Evolutionary conservation across 1,140 invertebrate species (phyloP).

Genomic region (Sycophaga agraensis): DNA sequence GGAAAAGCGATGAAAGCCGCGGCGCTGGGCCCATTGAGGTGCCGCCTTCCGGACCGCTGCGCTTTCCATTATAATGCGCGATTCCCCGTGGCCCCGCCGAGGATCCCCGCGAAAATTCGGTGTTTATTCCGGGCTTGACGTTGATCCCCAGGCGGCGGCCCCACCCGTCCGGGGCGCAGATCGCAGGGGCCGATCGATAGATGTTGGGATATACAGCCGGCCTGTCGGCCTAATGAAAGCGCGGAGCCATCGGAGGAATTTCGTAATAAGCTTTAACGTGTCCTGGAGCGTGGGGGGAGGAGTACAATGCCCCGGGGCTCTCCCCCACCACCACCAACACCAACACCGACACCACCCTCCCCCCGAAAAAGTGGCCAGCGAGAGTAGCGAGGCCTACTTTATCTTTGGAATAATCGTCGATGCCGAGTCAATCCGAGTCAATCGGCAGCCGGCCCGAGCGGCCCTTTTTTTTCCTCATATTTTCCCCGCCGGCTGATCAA

Average conservation of each 20-base stretch:
- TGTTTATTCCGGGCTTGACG: not conserved
- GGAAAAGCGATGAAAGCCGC: conserved; percentile 30
- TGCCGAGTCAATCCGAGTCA: no score
- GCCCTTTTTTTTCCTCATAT: not conserved
- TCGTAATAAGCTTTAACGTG: conserved; percentile 14
- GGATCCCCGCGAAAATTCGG: conserved; percentile 1
- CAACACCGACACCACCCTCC: no score
- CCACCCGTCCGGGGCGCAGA: no score
- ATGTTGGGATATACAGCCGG: not conserved
- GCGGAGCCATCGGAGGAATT: not conserved
- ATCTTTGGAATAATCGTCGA: conserved; percentile 11
- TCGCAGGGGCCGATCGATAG: not conserved
- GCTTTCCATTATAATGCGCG: conserved; percentile 40
- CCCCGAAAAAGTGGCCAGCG: not conserved
- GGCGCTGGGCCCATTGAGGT: conserved; percentile 31
- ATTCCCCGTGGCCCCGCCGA: no score
- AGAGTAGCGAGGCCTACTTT: not conserved
- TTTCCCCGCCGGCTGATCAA: not conserved
- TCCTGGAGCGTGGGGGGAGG: not conserved
- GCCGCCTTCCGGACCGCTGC: conserved; percentile 37
- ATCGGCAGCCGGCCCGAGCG: not conserved
- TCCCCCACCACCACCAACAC: no score
- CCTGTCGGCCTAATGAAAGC: conserved; percentile 6
- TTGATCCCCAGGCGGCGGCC: not conserved
- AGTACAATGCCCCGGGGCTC: no score